These are phyloP conservation scores for Albula glossodonta DNA, from an alignment of 2,113 vertebrate species.

Conservation along the genomic window DNA sequence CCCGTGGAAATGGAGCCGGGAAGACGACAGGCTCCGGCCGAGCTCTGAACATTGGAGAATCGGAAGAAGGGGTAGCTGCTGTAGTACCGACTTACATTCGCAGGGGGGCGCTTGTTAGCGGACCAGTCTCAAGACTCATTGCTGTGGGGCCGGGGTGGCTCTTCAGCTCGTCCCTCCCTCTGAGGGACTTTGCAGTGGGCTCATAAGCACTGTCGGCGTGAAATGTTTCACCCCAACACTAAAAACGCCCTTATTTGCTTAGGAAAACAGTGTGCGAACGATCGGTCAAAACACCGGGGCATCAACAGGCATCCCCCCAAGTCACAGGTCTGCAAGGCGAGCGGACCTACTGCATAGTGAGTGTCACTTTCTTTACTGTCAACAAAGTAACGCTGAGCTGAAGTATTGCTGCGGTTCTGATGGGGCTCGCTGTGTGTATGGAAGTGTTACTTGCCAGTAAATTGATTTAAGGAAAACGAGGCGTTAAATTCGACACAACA, in stretches of 20 bases:
- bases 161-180: constrained; percentile 35
- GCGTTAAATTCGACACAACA: too few relatives aligned
- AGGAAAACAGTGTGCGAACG: neutral
- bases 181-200: constrained; percentile 41
- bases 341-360: neutral
- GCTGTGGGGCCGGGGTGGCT: constrained; percentile 39
- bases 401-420: neutral
- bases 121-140: constrained; percentile 32
- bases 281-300: too few relatives aligned
- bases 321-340: neutral
- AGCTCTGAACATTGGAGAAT: constrained; percentile 81
- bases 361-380: too few relatives aligned
- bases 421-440: too few relatives aligned
- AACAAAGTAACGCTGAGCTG: too few relatives aligned
- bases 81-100: constrained; percentile 55
- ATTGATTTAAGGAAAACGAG: too few relatives aligned
- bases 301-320: neutral
- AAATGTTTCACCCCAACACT: neutral
- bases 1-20: constrained; percentile 74
- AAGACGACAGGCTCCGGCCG: constrained; percentile 74
- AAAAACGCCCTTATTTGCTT: neutral
- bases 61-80: constrained; percentile 60
- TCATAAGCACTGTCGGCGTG: constrained; percentile 42
- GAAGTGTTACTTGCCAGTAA: too few relatives aligned
- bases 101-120: constrained; percentile 51